Conservation (phyloP, 2,888 invertebrate genomes). For the Clitarchus hookeri region DNA sequence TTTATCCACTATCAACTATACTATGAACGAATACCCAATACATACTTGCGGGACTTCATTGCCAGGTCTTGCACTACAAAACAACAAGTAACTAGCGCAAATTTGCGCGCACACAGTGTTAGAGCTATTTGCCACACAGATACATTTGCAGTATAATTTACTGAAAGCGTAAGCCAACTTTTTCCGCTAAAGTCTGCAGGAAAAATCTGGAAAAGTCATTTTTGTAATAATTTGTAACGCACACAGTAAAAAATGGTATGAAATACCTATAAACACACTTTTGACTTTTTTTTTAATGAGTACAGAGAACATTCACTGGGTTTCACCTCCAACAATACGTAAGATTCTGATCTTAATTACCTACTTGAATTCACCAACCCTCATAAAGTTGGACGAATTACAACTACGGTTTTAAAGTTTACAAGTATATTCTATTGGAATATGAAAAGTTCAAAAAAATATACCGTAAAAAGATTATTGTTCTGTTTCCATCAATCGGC, state of each 20-base stretch:
- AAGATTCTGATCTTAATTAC: conserved; percentile 27
- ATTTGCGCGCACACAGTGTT: not conserved
- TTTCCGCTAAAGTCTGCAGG: not conserved
- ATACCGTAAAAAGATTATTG: conserved; percentile 26
- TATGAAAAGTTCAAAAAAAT: conserved; percentile 25
- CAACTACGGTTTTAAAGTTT: not conserved
- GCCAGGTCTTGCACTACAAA: conserved; percentile 1
- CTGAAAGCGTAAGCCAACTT: not conserved
- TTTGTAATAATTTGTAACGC: conserved; percentile 27
- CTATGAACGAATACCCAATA: not conserved
- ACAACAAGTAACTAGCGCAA: not conserved
- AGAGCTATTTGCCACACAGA: not conserved
- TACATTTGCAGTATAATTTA: not conserved
- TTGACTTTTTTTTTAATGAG: conserved; percentile 22
- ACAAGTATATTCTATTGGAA: not conserved
- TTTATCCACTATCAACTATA: not conserved
- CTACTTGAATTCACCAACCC: conserved; percentile 1
- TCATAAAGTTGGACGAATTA: conserved; percentile 14
- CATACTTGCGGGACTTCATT: not conserved
- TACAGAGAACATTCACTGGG: conserved; percentile 18
- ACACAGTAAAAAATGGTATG: conserved; percentile 40
- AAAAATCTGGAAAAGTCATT: conserved; percentile 21
- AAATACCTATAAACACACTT: conserved; percentile 33
- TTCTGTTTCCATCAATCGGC: not conserved
- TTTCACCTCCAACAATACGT: conserved; percentile 3